phyloP scores from a whole-genome alignment of 35 echinoderm and acorn worm genomes.

The Ophiothrix spiculata region DNA sequence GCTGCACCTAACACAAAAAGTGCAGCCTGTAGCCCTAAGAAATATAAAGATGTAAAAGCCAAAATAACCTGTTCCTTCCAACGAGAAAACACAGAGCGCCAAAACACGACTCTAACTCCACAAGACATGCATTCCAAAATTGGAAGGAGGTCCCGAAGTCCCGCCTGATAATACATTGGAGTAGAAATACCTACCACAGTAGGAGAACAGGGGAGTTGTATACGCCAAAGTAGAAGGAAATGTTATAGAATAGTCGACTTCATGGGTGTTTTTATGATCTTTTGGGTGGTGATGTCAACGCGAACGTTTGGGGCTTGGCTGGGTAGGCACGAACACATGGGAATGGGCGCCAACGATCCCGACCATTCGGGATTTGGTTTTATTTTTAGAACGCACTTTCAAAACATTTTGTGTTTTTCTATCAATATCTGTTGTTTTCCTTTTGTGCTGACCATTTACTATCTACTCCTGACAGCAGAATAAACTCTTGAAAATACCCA shows the following conservation, averaged over 20 bases:
- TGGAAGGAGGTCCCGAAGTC: constrained; percentile 1
- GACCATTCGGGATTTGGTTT: background rate
- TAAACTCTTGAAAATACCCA: no score
- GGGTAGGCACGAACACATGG: background rate
- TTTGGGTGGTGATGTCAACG: background rate
- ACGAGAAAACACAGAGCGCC: background rate
- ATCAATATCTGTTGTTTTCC: no score
- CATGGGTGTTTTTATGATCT: constrained; percentile 4
- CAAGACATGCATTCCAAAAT: background rate
- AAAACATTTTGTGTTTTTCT: no score
- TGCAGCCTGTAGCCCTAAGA: background rate
- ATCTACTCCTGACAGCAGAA: no score
- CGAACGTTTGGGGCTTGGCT: background rate
- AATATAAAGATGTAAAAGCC: no score
- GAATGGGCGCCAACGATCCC: background rate
- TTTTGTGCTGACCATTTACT: no score
- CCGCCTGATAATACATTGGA: background rate
- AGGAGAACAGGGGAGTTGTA: background rate
- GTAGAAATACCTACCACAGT: background rate
- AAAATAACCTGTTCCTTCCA: background rate
- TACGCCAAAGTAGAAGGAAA: background rate
- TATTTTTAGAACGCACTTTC: constrained; percentile 5
- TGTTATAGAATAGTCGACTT: background rate
- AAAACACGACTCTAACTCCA: background rate
- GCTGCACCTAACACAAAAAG: background rate